These are phyloP conservation scores for Lophochroa leadbeateri DNA, from an alignment of 2,113 vertebrate species.

Conservation along the genomic window DNA sequence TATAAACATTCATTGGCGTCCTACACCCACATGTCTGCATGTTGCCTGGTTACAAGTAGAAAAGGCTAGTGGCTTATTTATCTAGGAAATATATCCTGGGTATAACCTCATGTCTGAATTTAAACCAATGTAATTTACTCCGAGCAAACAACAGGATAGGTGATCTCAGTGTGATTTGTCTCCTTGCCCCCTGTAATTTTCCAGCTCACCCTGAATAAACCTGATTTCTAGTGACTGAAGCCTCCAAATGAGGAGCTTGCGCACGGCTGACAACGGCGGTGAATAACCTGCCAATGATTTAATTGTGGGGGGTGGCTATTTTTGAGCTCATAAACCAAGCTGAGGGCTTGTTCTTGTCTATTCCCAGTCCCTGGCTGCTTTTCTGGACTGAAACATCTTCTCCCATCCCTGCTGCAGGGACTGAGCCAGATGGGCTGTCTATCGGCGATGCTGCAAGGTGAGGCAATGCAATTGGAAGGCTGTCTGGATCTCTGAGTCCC, in stretches of 20 bases:
- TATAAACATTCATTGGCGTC: not conserved
- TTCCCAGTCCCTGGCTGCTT: not conserved
- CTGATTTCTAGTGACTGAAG: not conserved
- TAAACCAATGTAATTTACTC: not conserved
- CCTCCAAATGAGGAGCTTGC: not conserved
- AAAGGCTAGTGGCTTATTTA: slow-evolving; percentile 38
- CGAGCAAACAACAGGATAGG: not conserved
- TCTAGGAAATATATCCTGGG: slow-evolving; percentile 26
- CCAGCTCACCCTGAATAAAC: not conserved
- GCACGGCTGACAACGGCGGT: not conserved
- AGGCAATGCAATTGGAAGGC: not conserved
- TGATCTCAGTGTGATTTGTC: not conserved
- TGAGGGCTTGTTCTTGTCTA: not conserved
- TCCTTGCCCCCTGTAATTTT: not conserved
- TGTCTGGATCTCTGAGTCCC: not conserved
- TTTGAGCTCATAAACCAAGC: not conserved
- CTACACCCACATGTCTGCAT: slow-evolving; percentile 19
- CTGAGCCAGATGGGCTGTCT: not conserved
- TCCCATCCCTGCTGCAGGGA: not conserved
- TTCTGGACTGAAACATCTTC: not conserved
- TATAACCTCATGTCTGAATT: slow-evolving; percentile 40
- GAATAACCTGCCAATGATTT: not conserved
- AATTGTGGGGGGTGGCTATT: not conserved
- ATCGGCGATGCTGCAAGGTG: not conserved
- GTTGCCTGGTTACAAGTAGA: slow-evolving; percentile 44